A percentile compares a stretch with the other conserved stretches of the same genome.
Evolutionary conservation across 2,888 invertebrate species (phyloP).

Genomic region (Stegana nigrithorax): DNA sequence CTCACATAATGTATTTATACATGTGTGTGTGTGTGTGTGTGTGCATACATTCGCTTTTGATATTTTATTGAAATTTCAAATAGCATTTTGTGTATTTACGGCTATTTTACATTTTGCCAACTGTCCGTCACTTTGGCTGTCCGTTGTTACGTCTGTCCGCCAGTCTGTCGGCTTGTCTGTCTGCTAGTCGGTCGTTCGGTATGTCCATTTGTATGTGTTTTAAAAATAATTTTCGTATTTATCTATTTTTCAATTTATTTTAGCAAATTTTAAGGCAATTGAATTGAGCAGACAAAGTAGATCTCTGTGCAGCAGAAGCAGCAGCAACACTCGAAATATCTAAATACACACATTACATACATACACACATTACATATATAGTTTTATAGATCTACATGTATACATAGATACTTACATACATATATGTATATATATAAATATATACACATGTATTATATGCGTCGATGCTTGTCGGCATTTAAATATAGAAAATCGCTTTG

Average conservation of each 20-base stretch:
- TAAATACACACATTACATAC: too few relatives aligned
- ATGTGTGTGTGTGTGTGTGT: neutral
- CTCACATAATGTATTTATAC: neutral
- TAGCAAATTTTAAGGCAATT: slow-evolving; percentile 13
- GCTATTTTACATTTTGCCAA: slow-evolving; percentile 6
- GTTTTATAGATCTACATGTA: neutral
- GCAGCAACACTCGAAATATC: too few relatives aligned
- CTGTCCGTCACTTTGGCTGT: too few relatives aligned
- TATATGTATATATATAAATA: neutral
- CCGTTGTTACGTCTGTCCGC: neutral
- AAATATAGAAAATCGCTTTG: slow-evolving; percentile 10
- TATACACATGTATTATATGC: neutral
- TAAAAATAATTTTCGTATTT: slow-evolving; percentile 12
- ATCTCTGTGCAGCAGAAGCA: neutral
- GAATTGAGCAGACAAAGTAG: neutral
- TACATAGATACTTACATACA: neutral
- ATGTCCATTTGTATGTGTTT: neutral
- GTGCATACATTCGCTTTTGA: neutral
- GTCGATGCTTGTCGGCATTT: slow-evolving; percentile 1
- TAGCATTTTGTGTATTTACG: neutral
- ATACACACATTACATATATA: too few relatives aligned
- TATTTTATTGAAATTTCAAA: slow-evolving; percentile 8
- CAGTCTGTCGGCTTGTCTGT: neutral
- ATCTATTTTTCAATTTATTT: slow-evolving; percentile 12
- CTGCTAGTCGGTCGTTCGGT: neutral